Evolutionary conservation across 2,113 vertebrate genomes (phyloP).

Genomic region (Notarius lentiginosus): DNA sequence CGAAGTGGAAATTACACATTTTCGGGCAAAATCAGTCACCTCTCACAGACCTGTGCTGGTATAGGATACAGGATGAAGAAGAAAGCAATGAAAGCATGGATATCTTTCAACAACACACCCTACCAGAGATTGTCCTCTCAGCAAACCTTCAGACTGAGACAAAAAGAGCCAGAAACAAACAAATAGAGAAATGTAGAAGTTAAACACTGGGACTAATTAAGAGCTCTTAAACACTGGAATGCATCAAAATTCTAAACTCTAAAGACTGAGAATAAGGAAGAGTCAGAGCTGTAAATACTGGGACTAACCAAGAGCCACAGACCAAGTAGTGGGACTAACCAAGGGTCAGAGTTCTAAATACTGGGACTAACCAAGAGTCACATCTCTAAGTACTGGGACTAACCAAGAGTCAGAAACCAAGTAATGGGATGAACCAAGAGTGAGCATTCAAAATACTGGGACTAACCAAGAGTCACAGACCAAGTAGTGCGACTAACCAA

Average conservation of each 20-base stretch:
- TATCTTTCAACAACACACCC: not conserved
- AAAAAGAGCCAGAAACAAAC: not conserved
- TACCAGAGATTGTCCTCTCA: not conserved
- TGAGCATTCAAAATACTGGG: no score
- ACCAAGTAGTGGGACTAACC: not conserved
- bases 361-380: not conserved
- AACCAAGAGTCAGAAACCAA: no score
- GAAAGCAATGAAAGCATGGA: not conserved
- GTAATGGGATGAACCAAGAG: no score
- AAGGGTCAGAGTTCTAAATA: not conserved
- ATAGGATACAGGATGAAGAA: not conserved
- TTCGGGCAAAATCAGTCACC: not conserved
- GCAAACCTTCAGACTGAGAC: not conserved
- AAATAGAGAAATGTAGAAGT: not conserved
- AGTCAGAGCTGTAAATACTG: not conserved
- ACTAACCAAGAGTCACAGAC: not conserved
- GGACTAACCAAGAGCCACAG: not conserved
- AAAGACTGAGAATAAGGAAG: not conserved
- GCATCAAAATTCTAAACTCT: not conserved
- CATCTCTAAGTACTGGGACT: not conserved
- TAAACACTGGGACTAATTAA: not conserved
- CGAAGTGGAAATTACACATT: not conserved
- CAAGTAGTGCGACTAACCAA: not conserved
- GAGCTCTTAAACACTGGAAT: not conserved
- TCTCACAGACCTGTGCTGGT: not conserved